Percentiles rank a stretch among this genome's conserved stretches.
Evolutionary conservation across 1,140 invertebrate species (phyloP).

Genomic region (Bombus sylvicola): DNA sequence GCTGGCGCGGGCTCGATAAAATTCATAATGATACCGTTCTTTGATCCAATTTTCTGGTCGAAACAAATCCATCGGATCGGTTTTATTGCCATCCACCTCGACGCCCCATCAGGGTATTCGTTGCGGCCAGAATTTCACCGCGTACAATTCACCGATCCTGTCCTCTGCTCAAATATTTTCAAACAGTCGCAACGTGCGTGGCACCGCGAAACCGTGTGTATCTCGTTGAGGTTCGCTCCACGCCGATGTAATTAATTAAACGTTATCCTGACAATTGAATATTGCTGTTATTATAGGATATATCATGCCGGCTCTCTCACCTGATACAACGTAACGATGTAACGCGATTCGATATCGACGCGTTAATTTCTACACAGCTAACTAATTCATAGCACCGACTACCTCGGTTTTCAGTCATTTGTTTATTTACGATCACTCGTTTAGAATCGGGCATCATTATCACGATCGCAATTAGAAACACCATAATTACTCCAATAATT

Average conservation of each 20-base stretch:
- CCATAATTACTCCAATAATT: not conserved
- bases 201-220: not conserved
- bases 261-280: conserved; percentile 30
- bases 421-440: conserved; percentile 11
- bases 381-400: conserved; percentile 1
- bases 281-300: conserved; percentile 17
- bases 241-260: conserved; percentile 42
- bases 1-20: conserved; percentile 2
- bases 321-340: not conserved
- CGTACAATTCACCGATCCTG: not conserved
- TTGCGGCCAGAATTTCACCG: not conserved
- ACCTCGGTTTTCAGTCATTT: not conserved
- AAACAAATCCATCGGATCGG: conserved; percentile 14
- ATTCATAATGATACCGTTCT: conserved; percentile 22
- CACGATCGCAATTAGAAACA: not conserved
- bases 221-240: not conserved
- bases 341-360: not conserved
- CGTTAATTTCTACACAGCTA: not conserved
- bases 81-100: conserved; percentile 11
- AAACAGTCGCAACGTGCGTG: conserved; percentile 16
- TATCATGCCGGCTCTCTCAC: not conserved
- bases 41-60: not conserved
- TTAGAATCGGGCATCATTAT: not conserved
- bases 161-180: conserved; percentile 31
- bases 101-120: not conserved